A percentile compares a stretch with the other conserved stretches of the same genome.
Evolutionary conservation across 2,113 vertebrate species (phyloP).

Genomic region (Ibidorhyncha struthersii): DNA sequence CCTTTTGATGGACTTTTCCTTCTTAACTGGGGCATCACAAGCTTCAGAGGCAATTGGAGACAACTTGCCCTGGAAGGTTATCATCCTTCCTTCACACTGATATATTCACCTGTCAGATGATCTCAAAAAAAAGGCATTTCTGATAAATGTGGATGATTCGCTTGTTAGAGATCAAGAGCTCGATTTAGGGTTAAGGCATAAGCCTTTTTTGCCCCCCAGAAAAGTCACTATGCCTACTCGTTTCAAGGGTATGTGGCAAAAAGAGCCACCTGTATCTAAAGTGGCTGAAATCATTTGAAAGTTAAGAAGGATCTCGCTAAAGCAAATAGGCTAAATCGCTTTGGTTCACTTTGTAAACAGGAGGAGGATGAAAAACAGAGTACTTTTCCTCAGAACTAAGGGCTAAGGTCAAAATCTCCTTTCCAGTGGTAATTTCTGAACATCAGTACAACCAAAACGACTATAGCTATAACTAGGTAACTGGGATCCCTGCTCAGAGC

Average conservation of each 20-base stretch:
- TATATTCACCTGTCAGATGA: background rate
- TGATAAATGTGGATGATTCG: background rate
- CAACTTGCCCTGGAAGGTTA: background rate
- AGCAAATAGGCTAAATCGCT: background rate
- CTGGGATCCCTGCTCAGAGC: background rate
- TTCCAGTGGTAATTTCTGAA: background rate
- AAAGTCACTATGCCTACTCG: background rate
- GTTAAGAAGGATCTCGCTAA: background rate
- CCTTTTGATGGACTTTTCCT: background rate
- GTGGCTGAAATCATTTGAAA: background rate
- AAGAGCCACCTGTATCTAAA: background rate
- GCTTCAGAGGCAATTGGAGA: background rate
- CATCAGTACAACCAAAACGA: background rate
- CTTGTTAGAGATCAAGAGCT: background rate
- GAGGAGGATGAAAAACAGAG: background rate
- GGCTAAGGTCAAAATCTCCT: background rate
- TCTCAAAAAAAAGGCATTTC: background rate
- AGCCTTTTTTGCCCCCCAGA: fast-evolving
- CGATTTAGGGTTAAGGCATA: background rate
- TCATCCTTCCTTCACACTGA: background rate
- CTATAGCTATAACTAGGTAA: background rate
- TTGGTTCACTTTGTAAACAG: background rate
- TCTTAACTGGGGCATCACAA: background rate
- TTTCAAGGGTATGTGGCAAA: background rate
- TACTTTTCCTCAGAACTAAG: background rate